Conservation (phyloP, 1,140 invertebrate genomes). For the Ephestia elutella region DNA sequence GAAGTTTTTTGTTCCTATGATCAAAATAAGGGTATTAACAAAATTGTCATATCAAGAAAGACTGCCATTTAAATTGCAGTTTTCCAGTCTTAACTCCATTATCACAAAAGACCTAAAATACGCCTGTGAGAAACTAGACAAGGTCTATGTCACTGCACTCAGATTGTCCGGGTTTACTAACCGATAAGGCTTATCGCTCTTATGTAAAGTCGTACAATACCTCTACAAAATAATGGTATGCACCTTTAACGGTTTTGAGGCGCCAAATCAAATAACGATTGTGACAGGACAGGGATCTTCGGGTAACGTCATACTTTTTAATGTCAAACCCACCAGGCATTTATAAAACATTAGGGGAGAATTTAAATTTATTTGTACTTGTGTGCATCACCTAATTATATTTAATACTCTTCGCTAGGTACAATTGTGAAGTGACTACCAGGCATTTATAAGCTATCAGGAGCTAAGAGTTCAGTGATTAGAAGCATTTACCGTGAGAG, state of each 20-base stretch:
- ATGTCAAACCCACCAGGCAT: too few species aligned
- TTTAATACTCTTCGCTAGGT: constrained; percentile 19
- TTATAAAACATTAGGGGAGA: too few species aligned
- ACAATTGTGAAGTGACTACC: constrained; percentile 45
- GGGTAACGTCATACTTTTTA: neutral
- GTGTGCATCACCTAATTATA: too few species aligned
- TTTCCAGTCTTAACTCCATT: too few species aligned
- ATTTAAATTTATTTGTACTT: too few species aligned
- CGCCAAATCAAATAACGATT: neutral
- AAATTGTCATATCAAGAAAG: too few species aligned
- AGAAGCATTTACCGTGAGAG: constrained; percentile 59
- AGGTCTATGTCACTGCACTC: constrained; percentile 47
- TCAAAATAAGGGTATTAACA: too few species aligned
- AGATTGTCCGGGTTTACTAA: constrained; percentile 44
- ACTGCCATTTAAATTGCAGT: too few species aligned
- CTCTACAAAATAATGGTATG: constrained; percentile 1
- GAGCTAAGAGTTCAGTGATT: constrained; percentile 51
- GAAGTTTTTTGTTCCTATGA: neutral
- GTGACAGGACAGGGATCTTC: neutral
- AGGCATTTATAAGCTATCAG: constrained; percentile 57
- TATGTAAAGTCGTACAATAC: constrained; percentile 37
- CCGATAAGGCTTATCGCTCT: constrained; percentile 53
- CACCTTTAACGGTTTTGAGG: constrained; percentile 2
- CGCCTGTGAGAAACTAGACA: neutral
- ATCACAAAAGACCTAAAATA: too few species aligned